Evolutionary conservation across 1,140 invertebrate species (phyloP), one percentile per base, ranked within the genome.

Genomic region (Drosophila mauritiana): DNA sequence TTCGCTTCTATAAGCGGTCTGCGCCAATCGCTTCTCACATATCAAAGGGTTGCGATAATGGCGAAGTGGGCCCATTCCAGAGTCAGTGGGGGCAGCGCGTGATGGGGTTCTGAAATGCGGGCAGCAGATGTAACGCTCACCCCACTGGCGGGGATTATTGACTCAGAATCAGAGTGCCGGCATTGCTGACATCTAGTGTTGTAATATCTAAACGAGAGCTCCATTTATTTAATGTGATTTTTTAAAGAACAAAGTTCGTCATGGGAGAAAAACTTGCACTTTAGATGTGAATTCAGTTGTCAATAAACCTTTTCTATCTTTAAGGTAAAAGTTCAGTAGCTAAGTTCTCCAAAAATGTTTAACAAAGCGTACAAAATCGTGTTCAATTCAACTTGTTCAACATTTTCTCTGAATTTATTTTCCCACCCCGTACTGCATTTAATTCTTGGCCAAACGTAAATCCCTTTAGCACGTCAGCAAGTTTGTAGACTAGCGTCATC

Each of bases 11-110:
- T 59, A 76, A 78, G 80, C 57, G 69, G 42, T 17, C 37, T 8
- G 42, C 51, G 72, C 62, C 84, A 80, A 73, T 74, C 76, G 61
- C 48, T 25, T 73, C 20, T 76, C 40, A 46, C 63, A 68, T 77
- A 59, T 61, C 49, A 68, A 76, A 69, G 73, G 70, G 57, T 54
- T 63, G 70, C 69, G 57, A 42, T 63, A 17, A 57, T 52, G 27
- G 34, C 40, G 34, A 40, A 49, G 31, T 3, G n/a, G 17, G 53
- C 22, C 15, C 31, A 34, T 31, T 64, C 17, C 22, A 3, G 0
- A 4, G 45, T 7, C 25, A n/a, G 25, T 12, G 54, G 27, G 11
- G 53, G 39, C 37, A 51, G 39, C 53, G 55, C 69, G 69, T 73
- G 69, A 73, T 73, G 46, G 46, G 67, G 55, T 59, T 73, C 42